Evolutionary conservation across 2,113 vertebrate genomes (phyloP).

Genomic region (Bubo scandiacus): DNA sequence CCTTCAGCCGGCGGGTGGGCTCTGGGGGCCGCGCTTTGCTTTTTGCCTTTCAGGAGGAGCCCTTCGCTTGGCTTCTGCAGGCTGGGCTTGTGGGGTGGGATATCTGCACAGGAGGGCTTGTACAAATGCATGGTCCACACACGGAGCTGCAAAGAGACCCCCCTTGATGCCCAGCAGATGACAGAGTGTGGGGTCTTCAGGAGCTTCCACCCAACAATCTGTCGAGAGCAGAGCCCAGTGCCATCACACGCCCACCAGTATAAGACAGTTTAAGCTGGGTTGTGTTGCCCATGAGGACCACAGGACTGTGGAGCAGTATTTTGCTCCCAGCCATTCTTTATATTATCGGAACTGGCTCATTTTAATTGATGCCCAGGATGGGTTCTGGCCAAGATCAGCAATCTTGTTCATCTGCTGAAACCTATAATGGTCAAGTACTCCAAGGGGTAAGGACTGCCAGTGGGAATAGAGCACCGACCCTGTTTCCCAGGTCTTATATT

Average conservation of each 20-base stretch:
- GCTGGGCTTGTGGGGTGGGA: constrained; percentile 79
- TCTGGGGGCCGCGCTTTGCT: background rate
- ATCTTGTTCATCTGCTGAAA: constrained; percentile 7
- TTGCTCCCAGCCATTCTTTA: background rate
- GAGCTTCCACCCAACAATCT: background rate
- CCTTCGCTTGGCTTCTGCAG: constrained; percentile 58
- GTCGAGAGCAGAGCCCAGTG: background rate
- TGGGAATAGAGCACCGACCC: constrained; percentile 25
- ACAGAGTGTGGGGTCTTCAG: background rate
- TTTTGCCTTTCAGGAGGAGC: constrained; percentile 41
- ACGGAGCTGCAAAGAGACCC: background rate
- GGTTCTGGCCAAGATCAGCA: background rate
- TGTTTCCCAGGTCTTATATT: constrained; percentile 78
- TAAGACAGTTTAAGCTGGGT: constrained; percentile 44
- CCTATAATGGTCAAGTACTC: background rate
- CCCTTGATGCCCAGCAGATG: background rate
- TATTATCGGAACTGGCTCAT: background rate
- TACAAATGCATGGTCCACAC: constrained; percentile 82
- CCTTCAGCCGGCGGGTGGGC: constrained; percentile 35
- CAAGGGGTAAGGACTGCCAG: constrained; percentile 4
- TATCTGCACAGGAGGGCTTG: constrained; percentile 80
- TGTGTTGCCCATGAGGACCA: constrained; percentile 66
- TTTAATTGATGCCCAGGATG: background rate
- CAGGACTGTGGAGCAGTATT: constrained; percentile 60
- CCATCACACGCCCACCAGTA: constrained; percentile 52